phyloP scores from a whole-genome alignment of 2,113 vertebrate genomes.

The Pseudolaguvia tuberculata region DNA sequence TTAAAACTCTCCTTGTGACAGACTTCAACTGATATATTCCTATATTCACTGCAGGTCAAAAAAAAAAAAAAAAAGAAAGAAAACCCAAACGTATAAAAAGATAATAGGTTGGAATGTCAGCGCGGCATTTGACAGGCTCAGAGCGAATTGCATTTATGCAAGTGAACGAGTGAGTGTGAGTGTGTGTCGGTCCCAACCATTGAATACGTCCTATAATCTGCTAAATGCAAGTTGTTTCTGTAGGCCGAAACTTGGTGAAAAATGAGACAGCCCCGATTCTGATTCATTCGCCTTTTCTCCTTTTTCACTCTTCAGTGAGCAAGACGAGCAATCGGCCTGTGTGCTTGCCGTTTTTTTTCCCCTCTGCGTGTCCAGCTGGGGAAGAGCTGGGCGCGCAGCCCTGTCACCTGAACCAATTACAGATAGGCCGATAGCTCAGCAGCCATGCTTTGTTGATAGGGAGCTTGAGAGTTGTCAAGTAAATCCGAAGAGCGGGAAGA shows the following conservation, averaged over 20 bases:
- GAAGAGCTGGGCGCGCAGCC: slow-evolving; percentile 8
- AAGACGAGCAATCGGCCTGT: background rate
- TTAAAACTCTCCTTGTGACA: background rate
- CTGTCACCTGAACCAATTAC: slow-evolving; percentile 47
- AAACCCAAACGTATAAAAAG: too few relatives aligned
- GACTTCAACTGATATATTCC: too few relatives aligned
- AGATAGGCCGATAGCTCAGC: slow-evolving; percentile 41
- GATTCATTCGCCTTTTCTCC: slow-evolving; percentile 11
- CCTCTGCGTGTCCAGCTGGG: slow-evolving; percentile 21
- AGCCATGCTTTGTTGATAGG: slow-evolving; percentile 45
- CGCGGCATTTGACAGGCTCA: background rate
- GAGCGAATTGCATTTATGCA: slow-evolving; percentile 4
- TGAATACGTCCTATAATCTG: slow-evolving; percentile 10
- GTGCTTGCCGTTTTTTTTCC: slow-evolving; percentile 19
- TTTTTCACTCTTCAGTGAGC: slow-evolving; percentile 15
- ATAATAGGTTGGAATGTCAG: background rate
- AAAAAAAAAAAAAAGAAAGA: too few relatives aligned
- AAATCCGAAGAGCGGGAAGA: slow-evolving; percentile 47
- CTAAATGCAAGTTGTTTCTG: slow-evolving; percentile 12
- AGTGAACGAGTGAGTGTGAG: slow-evolving; percentile 3
- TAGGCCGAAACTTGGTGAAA: slow-evolving; percentile 1
- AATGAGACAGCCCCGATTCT: slow-evolving; percentile 9
- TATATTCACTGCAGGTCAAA: background rate
- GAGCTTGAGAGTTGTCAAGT: slow-evolving; percentile 53
- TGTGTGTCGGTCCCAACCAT: slow-evolving; percentile 9